Base-by-base conservation (phyloP, 2,113 vertebrate genomes). In the Erpornis zantholeuca region DNA sequence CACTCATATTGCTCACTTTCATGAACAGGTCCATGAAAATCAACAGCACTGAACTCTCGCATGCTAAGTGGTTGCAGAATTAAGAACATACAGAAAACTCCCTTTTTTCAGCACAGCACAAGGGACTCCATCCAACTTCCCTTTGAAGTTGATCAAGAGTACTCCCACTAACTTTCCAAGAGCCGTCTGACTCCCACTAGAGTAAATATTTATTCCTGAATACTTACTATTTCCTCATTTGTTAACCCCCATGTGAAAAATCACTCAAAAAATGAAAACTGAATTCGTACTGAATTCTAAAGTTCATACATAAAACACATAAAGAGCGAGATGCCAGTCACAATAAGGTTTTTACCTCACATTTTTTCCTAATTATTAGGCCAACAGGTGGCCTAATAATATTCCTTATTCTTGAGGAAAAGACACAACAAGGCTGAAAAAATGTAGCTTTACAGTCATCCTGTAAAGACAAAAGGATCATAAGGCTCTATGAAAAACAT, bases 171-270 rank as follows among this genome's bases (percentile, higher is more conserved):
- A 56, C 73, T 76, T 86, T 73, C 60, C 61, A 93, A 92, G 82
- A 90, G 79, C 66, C 15, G 47, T 42, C 68, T 72, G 47, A 86
- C 79, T 96, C 61, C 56, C 36, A 75, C 69, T 83, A 86, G 54
- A 93, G 75, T 70, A 96, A 96, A 93, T 47, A 97, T 57, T 79
- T 96, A 76, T 59, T 86, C 88, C 38, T 44, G 29, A 81, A 77
- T 59, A 77, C 35, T 44, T 83, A 28, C 11, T n/a, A 7, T 66
- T 94, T 80, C 75, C 50, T 70, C 71, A 60, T 53, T 36, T 54
- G 19, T 89, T 88, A 93, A 90, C 42, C 29, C 36, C 54, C 52
- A 28, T 12, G 27, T 68, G 64, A 86, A 93, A 94, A 91, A 78
- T 38, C n/a, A 44, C 6, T 13, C 50, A 35, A 87, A 79, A 42